Evolutionary conservation across 2,888 invertebrate species (phyloP).

Genomic region (Sympetrum striolatum): DNA sequence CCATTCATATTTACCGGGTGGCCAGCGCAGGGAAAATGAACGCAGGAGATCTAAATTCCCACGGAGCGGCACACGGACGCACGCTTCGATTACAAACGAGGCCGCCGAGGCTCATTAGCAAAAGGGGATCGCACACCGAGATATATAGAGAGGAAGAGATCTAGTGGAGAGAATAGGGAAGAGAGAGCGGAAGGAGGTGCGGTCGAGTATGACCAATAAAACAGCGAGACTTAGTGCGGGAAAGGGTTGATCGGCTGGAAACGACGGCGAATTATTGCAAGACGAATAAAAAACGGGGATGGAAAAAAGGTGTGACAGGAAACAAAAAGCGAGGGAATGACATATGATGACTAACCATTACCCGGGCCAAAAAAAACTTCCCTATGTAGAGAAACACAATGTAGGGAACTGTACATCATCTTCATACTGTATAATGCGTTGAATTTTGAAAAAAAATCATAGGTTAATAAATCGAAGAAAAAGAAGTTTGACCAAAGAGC

Average conservation of each 20-base stretch:
- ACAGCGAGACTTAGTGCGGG: background rate
- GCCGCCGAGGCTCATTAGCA: background rate
- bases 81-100: slow-evolving; percentile 2
- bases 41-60: background rate
- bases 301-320: background rate
- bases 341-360: background rate
- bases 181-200: background rate
- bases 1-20: background rate
- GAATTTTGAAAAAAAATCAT: too few species aligned
- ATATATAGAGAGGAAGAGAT: background rate
- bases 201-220: background rate
- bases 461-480: too few species aligned
- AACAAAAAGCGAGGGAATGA: slow-evolving; percentile 6
- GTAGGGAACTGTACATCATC: too few species aligned
- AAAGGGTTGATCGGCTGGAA: background rate
- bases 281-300: background rate
- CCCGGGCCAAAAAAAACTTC: background rate
- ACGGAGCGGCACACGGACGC: background rate
- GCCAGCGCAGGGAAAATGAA: background rate
- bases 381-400: too few species aligned
- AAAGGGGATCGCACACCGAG: background rate
- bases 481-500: too few species aligned
- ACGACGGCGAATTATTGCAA: background rate
- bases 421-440: too few species aligned
- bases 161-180: background rate